Evolutionary conservation across 2,888 invertebrate genomes (phyloP), one percentile per base, ranked within the genome.

Genomic region (Diarsia rubi): DNA sequence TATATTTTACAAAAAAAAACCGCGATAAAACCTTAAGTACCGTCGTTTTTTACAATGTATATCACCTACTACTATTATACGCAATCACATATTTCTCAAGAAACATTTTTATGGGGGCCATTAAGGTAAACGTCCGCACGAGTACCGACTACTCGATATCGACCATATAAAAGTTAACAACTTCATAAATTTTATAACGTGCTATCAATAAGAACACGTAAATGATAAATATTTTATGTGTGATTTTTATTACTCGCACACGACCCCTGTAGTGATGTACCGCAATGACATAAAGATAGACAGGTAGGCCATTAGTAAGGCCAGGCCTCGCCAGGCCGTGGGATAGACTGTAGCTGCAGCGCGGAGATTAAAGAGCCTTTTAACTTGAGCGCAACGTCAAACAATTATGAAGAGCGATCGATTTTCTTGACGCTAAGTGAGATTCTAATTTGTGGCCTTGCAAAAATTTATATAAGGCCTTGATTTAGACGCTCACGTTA

Each of bases 181-280:
- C 94, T 93, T 92, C 92, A 93, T 95, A 93, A 94, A 94, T 84
- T 94, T 94, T 92, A 93, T 92, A 93, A 92, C 92, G 90, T 86
- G 92, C 93, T 91, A 93, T 94, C 93, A 93, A 94, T 94, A 92
- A 91, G 88, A 90, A 88, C 88, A 90, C 86, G 89, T 87, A 84
- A 88, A 87, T 86, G 84, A 91, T 92, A 92, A 92, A 93, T 93
- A 92, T 93, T 95, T 91, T 94, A 94, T 90, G 90, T 82, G 79
- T 75, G 80, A 88, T 87, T 91, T 91, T 92, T 92, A 93, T 91
- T 88, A 89, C 88, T 83, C 74, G 59, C 31, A 75, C 86, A 87
- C 87, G 77, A 86, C 86, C 82, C 83, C 81, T 83, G 73, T 76
- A 86, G 80, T 82, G 82, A 82, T 81, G 85, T 82, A 72, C 69